Base-by-base conservation (phyloP, 2,797 vertebrate species). In the Phrynocephalus forsythii region DNA sequence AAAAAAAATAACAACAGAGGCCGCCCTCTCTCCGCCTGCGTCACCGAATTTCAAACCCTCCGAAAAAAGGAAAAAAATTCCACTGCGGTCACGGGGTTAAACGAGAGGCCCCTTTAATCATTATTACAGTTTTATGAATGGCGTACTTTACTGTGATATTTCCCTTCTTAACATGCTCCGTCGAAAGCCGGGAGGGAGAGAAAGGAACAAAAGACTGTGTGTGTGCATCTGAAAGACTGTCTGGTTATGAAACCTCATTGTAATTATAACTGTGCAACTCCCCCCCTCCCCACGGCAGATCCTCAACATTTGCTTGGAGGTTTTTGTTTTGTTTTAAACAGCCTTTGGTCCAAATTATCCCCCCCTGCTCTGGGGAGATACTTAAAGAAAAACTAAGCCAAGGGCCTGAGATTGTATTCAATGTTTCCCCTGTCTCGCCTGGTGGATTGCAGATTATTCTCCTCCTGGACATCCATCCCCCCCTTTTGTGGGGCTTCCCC, bases 81-180 rank as follows among this genome's bases (percentile, higher is more conserved):
- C 94, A 87, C 72, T 80, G 93, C 77, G 92, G 95, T 94, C 95
- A 95, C 77, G 73, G 93, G 79, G 91, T 93, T 94, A 92, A 93
- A 89, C 67, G 86, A 85, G 91, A 93, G 90, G 92, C 89, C 87
- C 89, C 88, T 94, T 93, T 94, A 93, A 92, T 92, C 91, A 91
- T 90, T 82, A 72, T 88, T 87, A 89, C 88, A 89, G 79, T 90
- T 93, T 92, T 94, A 89, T 95, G 94, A 95, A 95, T 94, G 93
- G 87, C 86, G 79, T 90, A 67, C 86, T 94, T 94, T 63, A 87
- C 91, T 88, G 89, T 91, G 89, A 82, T 95, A 90, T 92, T 94
- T 94, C 95, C 91, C 87, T 92, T 77, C 84, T 94, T 94, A 92
- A 92, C 89, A 82, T 86, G 88, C 50, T 93, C 91, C 72, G 90